Evolutionary conservation across 2,797 vertebrate genomes (phyloP).

Genomic region (Phalanger gymnotis): DNA sequence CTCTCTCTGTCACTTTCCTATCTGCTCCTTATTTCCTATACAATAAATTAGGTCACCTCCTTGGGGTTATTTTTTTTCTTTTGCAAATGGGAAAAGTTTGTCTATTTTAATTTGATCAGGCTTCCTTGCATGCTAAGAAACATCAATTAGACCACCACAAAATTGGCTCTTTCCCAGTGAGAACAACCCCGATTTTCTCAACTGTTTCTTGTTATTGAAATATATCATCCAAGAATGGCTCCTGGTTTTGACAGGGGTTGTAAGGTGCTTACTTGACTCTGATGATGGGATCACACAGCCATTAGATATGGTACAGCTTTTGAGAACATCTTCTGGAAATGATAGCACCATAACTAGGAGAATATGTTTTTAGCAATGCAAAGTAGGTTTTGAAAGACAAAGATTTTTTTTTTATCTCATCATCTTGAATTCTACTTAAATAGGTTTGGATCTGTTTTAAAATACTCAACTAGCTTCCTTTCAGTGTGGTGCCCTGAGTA

Average conservation of each 20-base stretch:
- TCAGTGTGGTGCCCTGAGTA: neutral
- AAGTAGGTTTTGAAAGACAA: conserved; percentile 56
- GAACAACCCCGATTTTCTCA: conserved; percentile 75
- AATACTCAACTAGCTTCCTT: neutral
- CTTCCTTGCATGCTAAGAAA: conserved; percentile 66
- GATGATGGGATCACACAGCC: conserved; percentile 51
- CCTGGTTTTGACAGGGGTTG: conserved; percentile 70
- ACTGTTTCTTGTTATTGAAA: conserved; percentile 70
- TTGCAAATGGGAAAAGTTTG: conserved; percentile 76
- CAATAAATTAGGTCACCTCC: conserved; percentile 76
- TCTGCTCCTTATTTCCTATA: conserved; percentile 80
- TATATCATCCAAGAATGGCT: conserved; percentile 61
- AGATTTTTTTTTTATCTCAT: conserved; percentile 53
- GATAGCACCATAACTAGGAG: conserved; percentile 64
- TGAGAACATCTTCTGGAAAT: conserved; percentile 51
- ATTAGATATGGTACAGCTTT: conserved; percentile 46
- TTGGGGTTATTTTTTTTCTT: conserved; percentile 48
- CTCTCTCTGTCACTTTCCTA: conserved; percentile 69
- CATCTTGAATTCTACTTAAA: conserved; percentile 70
- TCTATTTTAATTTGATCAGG: conserved; percentile 73
- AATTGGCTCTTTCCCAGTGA: conserved; percentile 67
- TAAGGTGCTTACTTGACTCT: conserved; percentile 60
- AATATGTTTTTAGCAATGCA: conserved; percentile 61
- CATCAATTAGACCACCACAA: conserved; percentile 71
- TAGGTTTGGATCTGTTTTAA: neutral